Base-by-base conservation (phyloP, 2,113 vertebrate genomes). In the Heteronetta atricapilla region DNA sequence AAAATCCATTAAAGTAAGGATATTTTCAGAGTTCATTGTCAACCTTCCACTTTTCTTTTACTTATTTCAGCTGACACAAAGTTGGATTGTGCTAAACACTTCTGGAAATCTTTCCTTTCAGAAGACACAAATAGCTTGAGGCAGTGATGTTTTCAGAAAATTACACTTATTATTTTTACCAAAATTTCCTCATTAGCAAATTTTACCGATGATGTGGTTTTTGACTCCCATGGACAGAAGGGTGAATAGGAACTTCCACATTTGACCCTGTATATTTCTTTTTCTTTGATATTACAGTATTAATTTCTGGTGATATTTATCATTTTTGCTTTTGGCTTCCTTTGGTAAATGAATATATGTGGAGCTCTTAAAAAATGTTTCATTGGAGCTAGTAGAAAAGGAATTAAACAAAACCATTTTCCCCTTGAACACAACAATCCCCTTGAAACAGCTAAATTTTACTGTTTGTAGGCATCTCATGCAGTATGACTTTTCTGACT, bases 391-490 rank as follows among this genome's bases (percentile, higher is more conserved):
- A 84, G 48, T 81, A 78, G 82, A 89, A 82, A 78, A 21, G 8
- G 40, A 74, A 75, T 94, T 88, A 56, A 33, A 53, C 38, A 84
- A 92, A 85, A 29, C 5, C 23, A 38, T 80, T 81, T 42, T 84
- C 15, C 93, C 2, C 56, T n/a, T 62, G 9, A 44, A 66, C 46
- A 81, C 13, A 72, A 36, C 10, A 82, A 22, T 36, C 11, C 13
- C 8, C 34, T 78, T 86, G 46, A 80, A 94, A 74, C 20, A 88
- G 48, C 22, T 93, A 83, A 90, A 83, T 88, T 70, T 88, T 93
- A 86, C 78, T 86, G n/a, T 86, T 93, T 96, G 90, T 86, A 69
- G 80, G 15, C 11, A 16, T 90, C 56, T 13, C 31, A 31, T 67
- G 29, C 23, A 23, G 31, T 29, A 90, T 75, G 29, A 68, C 15